These are phyloP conservation scores for Proteles cristata DNA, from an alignment of 2,113 vertebrate species.

Conservation along the genomic window DNA sequence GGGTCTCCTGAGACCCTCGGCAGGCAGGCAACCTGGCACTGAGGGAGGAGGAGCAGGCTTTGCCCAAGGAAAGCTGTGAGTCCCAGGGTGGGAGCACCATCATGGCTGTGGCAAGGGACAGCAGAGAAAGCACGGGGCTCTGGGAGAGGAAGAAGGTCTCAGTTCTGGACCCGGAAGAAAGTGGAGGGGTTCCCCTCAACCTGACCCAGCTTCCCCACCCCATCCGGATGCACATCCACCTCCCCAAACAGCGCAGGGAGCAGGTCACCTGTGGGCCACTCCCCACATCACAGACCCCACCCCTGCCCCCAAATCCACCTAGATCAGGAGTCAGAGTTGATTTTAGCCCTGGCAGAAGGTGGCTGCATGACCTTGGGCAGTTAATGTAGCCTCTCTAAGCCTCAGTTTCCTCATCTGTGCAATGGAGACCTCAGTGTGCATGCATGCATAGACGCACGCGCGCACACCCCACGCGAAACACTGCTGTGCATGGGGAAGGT, in stretches of 20 bases:
- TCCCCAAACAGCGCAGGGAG: background rate
- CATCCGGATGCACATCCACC: background rate
- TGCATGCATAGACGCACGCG: fast-evolving
- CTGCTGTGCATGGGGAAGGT: background rate
- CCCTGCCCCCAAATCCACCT: fast-evolving
- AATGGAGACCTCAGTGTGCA: background rate
- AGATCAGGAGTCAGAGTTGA: background rate
- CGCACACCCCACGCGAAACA: background rate
- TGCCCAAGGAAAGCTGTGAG: background rate
- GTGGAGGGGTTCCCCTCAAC: background rate
- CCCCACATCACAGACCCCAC: background rate
- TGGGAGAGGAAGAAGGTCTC: background rate
- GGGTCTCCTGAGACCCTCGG: background rate
- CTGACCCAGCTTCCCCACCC: background rate
- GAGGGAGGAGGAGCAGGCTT: background rate
- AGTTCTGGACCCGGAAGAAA: background rate
- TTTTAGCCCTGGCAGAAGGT: background rate
- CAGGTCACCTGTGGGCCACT: background rate
- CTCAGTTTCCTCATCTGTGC: background rate
- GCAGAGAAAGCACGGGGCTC: background rate
- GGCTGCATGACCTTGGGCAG: background rate
- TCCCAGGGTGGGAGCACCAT: background rate
- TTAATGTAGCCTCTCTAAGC: background rate
- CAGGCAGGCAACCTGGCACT: background rate
- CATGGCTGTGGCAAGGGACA: background rate